phyloP scores from a whole-genome alignment of 2,888 invertebrate genomes.

The Horisme vitalbata region DNA sequence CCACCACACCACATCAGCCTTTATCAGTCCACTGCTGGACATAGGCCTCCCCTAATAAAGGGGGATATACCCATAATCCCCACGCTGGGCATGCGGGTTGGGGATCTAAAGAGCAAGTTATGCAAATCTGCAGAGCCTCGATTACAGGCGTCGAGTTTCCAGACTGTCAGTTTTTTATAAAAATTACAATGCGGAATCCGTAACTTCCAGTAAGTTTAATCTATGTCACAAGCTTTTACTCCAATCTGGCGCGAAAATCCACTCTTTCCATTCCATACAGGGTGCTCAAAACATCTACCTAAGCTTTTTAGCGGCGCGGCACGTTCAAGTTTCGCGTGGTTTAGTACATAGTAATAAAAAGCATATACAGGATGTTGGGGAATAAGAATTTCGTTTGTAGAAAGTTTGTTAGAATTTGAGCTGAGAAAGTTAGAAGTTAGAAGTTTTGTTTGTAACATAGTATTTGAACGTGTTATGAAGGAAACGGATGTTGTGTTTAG shows the following conservation, averaged over 20 bases:
- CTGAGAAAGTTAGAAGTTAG: slow-evolving; percentile 12
- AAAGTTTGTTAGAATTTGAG: slow-evolving; percentile 18
- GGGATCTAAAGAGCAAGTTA: no score
- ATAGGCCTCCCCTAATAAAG: no score
- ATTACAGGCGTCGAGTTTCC: no score
- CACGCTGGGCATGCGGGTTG: no score
- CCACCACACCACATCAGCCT: no score
- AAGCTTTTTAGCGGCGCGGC: slow-evolving; percentile 50
- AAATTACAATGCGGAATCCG: background rate
- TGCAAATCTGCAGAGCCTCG: no score
- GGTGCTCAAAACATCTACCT: slow-evolving; percentile 44
- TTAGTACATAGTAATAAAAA: slow-evolving; percentile 41
- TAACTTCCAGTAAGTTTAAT: slow-evolving; percentile 19
- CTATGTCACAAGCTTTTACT: slow-evolving; percentile 36
- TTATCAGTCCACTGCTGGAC: no score
- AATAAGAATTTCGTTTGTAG: slow-evolving; percentile 13
- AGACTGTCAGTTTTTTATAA: background rate
- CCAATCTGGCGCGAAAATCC: slow-evolving; percentile 56
- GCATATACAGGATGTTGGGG: slow-evolving; percentile 23
- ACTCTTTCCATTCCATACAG: slow-evolving; percentile 49
- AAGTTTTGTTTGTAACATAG: slow-evolving; percentile 5
- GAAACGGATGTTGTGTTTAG: no score
- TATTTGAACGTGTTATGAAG: slow-evolving; percentile 8
- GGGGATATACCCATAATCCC: no score
- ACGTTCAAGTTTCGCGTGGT: slow-evolving; percentile 42